phyloP scores from a whole-genome alignment of 2,797 vertebrate species.

The Carapus acus region DNA sequence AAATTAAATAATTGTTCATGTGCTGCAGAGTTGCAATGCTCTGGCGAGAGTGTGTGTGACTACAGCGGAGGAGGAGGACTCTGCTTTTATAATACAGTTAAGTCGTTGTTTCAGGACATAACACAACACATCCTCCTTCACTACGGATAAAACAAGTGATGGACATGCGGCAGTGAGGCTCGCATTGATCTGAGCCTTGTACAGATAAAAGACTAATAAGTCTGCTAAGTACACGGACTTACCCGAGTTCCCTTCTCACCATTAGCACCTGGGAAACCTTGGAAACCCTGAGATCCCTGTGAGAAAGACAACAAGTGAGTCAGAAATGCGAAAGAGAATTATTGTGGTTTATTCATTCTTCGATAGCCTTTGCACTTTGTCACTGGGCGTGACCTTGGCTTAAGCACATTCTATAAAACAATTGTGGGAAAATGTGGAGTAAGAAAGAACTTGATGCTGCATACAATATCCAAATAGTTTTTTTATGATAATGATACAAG shows the following conservation, averaged over 20 bases:
- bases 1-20: constrained; percentile 54
- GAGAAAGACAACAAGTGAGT: constrained; percentile 32
- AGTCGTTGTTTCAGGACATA: constrained; percentile 35
- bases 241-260: constrained; percentile 98
- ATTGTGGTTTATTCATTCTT: constrained; percentile 32
- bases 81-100: constrained; percentile 35
- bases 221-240: constrained; percentile 52
- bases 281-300: constrained; percentile 92
- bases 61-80: constrained; percentile 33
- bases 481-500: too few relatives aligned
- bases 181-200: constrained; percentile 33
- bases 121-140: constrained; percentile 18
- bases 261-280: constrained; percentile 94
- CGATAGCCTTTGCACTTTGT: constrained; percentile 52
- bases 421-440: too few relatives aligned
- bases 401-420: too few relatives aligned
- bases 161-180: constrained; percentile 17
- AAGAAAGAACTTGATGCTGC: too few relatives aligned
- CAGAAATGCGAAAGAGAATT: constrained; percentile 36
- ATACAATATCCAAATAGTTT: too few relatives aligned
- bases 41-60: constrained; percentile 33
- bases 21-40: constrained; percentile 1
- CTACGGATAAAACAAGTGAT: constrained; percentile 34
- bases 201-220: constrained; percentile 41
- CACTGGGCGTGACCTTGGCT: too few relatives aligned